phyloP scores from a whole-genome alignment of 2,888 invertebrate species.

The Rugalucina vietnamica region DNA sequence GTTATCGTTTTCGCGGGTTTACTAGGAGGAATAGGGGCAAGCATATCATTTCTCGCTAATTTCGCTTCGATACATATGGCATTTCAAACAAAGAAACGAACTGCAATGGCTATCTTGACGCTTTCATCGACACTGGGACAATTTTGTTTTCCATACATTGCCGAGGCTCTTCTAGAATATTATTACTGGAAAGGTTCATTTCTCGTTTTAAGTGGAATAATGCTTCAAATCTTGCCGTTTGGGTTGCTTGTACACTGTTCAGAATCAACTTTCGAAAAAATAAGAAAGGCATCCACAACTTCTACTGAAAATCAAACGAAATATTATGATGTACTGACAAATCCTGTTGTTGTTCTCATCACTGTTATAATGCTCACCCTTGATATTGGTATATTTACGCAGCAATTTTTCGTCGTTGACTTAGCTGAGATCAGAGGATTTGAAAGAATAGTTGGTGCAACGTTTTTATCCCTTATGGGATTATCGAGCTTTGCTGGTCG shows the following conservation, averaged over 20 bases:
- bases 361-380: slow-evolving; percentile 7
- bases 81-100: slow-evolving; percentile 19
- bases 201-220: slow-evolving; percentile 30
- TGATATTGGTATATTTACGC: slow-evolving; percentile 24
- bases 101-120: slow-evolving; percentile 31
- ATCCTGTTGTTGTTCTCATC: slow-evolving; percentile 30
- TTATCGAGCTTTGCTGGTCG: slow-evolving; percentile 31
- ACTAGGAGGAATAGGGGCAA: slow-evolving; percentile 28
- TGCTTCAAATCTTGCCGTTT: slow-evolving; percentile 38
- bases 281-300: background rate
- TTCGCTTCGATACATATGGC: slow-evolving; percentile 39
- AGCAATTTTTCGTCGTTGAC: slow-evolving; percentile 42
- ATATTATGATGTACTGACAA: slow-evolving; percentile 20
- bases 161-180: slow-evolving; percentile 16
- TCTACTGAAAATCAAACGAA: background rate
- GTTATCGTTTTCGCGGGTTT: slow-evolving; percentile 34
- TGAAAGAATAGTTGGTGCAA: slow-evolving; percentile 24
- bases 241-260: slow-evolving; percentile 37
- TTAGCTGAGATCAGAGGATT: slow-evolving; percentile 29
- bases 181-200: slow-evolving; percentile 33
- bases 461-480: slow-evolving; percentile 32
- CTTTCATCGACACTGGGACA: slow-evolving; percentile 42
- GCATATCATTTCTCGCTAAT: slow-evolving; percentile 27
- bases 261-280: background rate
- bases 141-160: slow-evolving; percentile 23